Conservation (phyloP, 2,113 vertebrate genomes). For the Ailurus styani region DNA sequence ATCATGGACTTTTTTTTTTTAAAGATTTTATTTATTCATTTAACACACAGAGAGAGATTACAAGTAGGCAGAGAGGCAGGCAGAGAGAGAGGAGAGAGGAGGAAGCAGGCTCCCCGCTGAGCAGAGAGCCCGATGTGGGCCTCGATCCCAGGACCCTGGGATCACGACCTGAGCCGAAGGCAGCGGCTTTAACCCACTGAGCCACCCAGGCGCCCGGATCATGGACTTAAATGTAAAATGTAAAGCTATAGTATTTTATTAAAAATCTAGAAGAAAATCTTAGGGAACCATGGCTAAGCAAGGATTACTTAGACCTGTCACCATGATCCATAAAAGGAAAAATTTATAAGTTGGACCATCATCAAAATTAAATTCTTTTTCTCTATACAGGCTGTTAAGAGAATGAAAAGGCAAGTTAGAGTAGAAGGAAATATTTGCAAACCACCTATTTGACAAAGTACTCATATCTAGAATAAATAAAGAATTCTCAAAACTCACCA, state of each 20-base stretch:
- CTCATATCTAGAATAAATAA: not conserved
- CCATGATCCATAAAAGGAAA: not conserved
- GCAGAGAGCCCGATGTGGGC: too few relatives aligned
- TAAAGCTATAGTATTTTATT: not conserved
- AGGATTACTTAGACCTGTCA: not conserved
- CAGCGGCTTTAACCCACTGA: too few relatives aligned
- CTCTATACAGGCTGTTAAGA: not conserved
- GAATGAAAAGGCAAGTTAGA: not conserved
- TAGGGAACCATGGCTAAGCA: not conserved
- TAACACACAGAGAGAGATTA: too few relatives aligned
- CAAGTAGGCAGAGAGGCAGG: too few relatives aligned
- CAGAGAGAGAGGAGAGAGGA: too few relatives aligned
- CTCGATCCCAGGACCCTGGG: too few relatives aligned
- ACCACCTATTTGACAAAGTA: not conserved
- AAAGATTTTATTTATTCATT: too few relatives aligned
- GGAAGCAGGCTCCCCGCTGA: too few relatives aligned
- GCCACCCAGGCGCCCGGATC: too few relatives aligned
- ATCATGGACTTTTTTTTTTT: not conserved
- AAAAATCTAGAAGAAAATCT: not conserved
- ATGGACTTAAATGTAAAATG: not conserved
- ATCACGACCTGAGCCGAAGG: too few relatives aligned
- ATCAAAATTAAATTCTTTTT: not conserved
- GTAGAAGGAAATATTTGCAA: conserved; percentile 2
- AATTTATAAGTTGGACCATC: not conserved
- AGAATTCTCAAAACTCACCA: not conserved